These are phyloP conservation scores for Neolamprologus longior DNA, from an alignment of 2,113 vertebrate species.

Conservation along the genomic window DNA sequence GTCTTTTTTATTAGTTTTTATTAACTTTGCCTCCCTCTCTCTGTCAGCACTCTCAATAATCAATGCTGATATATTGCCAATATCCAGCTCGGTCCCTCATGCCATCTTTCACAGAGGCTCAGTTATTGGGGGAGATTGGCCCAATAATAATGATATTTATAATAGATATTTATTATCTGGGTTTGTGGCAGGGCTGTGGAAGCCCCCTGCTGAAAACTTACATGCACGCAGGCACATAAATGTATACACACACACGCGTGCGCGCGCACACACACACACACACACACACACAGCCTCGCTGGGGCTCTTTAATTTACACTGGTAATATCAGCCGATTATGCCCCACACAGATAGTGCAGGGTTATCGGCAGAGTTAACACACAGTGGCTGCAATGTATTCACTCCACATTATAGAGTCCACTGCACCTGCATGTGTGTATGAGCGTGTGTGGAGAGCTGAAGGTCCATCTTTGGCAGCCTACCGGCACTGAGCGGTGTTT, in stretches of 20 bases:
- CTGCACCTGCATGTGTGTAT: constrained; percentile 24
- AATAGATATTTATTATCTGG: constrained; percentile 79
- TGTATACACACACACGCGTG: background rate
- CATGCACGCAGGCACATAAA: background rate
- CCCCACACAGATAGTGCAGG: constrained; percentile 52
- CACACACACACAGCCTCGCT: background rate
- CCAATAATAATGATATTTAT: constrained; percentile 81
- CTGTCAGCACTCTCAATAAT: constrained; percentile 78
- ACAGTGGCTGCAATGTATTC: constrained; percentile 46
- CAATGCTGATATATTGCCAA: constrained; percentile 82
- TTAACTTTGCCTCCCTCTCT: constrained; percentile 74
- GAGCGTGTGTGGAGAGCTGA: background rate
- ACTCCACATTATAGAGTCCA: constrained; percentile 39
- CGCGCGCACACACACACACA: background rate
- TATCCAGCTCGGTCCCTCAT: constrained; percentile 71
- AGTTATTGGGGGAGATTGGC: constrained; percentile 73
- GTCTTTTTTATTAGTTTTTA: constrained; percentile 80
- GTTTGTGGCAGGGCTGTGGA: constrained; percentile 56
- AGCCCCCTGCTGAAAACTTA: constrained; percentile 32
- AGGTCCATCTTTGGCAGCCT: constrained; percentile 41
- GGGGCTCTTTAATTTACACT: constrained; percentile 64
- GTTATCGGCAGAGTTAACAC: constrained; percentile 55
- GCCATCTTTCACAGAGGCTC: constrained; percentile 72
- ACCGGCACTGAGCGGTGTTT: constrained; percentile 43
- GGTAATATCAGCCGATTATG: constrained; percentile 64